Percentiles rank a stretch among this genome's conserved stretches.
Evolutionary conservation across 2,113 vertebrate genomes (phyloP).

Genomic region (Callionymus lyra): DNA sequence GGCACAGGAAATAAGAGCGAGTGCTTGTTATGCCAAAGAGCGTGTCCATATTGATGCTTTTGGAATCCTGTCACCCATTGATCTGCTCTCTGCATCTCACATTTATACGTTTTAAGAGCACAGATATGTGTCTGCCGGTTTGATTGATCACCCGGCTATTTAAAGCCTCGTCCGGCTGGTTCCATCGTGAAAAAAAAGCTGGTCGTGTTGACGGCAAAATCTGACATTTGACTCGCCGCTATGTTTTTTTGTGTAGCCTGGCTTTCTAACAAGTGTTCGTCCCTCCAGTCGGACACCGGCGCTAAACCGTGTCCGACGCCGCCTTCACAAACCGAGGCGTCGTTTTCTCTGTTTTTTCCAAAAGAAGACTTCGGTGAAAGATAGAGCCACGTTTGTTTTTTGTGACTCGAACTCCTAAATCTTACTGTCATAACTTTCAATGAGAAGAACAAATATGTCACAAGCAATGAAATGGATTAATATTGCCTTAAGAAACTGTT

Average conservation of each 20-base stretch:
- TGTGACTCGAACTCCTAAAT: too few species aligned
- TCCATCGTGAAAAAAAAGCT: slow-evolving; percentile 37
- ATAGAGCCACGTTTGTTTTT: too few species aligned
- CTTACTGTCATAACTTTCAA: too few species aligned
- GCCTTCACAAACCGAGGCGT: too few species aligned
- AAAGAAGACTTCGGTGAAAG: too few species aligned
- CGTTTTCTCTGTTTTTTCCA: too few species aligned
- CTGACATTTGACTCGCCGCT: slow-evolving; percentile 32
- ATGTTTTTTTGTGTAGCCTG: not conserved
- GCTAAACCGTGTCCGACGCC: too few species aligned
- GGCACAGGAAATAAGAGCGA: slow-evolving; percentile 49
- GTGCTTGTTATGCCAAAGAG: slow-evolving; percentile 57
- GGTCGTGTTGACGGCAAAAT: slow-evolving; percentile 48
- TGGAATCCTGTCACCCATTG: slow-evolving; percentile 43
- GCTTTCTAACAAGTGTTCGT: too few species aligned
- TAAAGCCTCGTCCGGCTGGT: slow-evolving; percentile 36
- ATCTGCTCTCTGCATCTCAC: slow-evolving; percentile 43
- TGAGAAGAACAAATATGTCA: too few species aligned
- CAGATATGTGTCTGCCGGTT: slow-evolving; percentile 58
- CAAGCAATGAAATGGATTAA: too few species aligned
- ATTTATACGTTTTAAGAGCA: slow-evolving; percentile 58
- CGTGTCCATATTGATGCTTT: slow-evolving; percentile 54
- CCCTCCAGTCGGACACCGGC: too few species aligned
- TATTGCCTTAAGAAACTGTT: too few species aligned
- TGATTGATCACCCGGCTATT: slow-evolving; percentile 62